Evolutionary conservation across 2,888 invertebrate genomes (phyloP).

Genomic region (Microctonus brassicae): DNA sequence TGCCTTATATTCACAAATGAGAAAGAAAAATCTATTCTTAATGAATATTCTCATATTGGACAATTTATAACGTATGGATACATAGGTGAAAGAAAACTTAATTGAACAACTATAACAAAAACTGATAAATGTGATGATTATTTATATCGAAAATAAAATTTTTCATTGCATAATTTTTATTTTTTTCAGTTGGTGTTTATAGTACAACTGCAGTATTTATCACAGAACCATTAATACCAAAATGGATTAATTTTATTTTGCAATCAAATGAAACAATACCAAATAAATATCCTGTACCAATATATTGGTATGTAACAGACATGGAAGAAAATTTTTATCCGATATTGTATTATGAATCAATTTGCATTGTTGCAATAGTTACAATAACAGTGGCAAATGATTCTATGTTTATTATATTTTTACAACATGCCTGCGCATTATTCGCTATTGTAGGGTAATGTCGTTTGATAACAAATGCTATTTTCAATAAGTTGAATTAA

Average conservation of each 20-base stretch:
- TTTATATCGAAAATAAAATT: not conserved
- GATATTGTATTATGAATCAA: not conserved
- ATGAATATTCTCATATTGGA: not conserved
- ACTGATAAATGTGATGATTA: not conserved
- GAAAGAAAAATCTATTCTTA: no score
- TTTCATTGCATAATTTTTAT: not conserved
- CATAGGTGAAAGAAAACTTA: not conserved
- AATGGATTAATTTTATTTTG: not conserved
- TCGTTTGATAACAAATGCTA: not conserved
- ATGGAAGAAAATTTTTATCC: constrained; percentile 13
- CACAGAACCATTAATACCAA: not conserved
- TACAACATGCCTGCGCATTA: constrained; percentile 26
- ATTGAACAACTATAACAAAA: not conserved
- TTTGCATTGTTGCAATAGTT: constrained; percentile 2
- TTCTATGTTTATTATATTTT: constrained; percentile 4
- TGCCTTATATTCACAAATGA: no score
- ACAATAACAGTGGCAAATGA: constrained; percentile 16
- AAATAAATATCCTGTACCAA: constrained; percentile 5
- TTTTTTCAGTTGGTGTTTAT: not conserved
- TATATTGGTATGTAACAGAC: constrained; percentile 10
- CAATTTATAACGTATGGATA: not conserved
- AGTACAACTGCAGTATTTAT: not conserved
- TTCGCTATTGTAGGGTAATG: constrained; percentile 29
- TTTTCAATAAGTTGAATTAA: no score
- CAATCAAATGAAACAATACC: constrained; percentile 5